Evolutionary conservation across 30 jellyfish, hydroid and myxozoan genomes (phyloP).

Genomic region (Rhopilema esculentum): DNA sequence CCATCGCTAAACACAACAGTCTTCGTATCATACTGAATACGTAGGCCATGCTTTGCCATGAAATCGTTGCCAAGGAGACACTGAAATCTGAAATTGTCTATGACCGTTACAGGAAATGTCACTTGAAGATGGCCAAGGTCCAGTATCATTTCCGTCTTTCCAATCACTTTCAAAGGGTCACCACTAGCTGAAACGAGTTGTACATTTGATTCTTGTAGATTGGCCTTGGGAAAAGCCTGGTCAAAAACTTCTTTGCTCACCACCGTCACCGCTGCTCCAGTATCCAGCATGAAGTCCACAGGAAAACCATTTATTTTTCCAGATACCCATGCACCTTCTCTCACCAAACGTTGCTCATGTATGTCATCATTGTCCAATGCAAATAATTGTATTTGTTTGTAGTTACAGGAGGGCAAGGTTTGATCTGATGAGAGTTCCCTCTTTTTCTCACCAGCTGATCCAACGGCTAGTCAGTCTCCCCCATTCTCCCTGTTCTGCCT

Average conservation of each 20-base stretch:
- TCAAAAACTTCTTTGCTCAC: constrained; percentile 22
- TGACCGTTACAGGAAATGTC: constrained; percentile 11
- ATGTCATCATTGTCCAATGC: constrained; percentile 6
- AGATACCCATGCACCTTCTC: constrained; percentile 21
- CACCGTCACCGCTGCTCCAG: constrained; percentile 24
- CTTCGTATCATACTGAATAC: constrained; percentile 18
- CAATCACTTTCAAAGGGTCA: constrained; percentile 14
- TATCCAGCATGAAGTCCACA: constrained; percentile 24
- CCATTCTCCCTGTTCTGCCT: neutral
- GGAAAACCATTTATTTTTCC: constrained; percentile 15
- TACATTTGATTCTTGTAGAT: constrained; percentile 1
- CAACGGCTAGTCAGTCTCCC: constrained; percentile 18
- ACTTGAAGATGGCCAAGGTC: constrained; percentile 21
- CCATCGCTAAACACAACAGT: constrained; percentile 21
- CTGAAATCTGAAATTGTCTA: constrained; percentile 24
- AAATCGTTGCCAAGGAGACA: constrained; percentile 20
- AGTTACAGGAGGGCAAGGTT: constrained; percentile 3
- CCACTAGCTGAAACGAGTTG: constrained; percentile 29
- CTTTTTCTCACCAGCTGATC: constrained; percentile 6
- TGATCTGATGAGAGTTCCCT: constrained; percentile 2
- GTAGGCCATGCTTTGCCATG: constrained; percentile 16
- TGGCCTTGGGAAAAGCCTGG: constrained; percentile 16
- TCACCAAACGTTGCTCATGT: constrained; percentile 11
- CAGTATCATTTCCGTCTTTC: constrained; percentile 15
- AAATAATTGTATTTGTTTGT: neutral